phyloP scores from a whole-genome alignment of 2,888 invertebrate species.

The Nomada fucata region DNA sequence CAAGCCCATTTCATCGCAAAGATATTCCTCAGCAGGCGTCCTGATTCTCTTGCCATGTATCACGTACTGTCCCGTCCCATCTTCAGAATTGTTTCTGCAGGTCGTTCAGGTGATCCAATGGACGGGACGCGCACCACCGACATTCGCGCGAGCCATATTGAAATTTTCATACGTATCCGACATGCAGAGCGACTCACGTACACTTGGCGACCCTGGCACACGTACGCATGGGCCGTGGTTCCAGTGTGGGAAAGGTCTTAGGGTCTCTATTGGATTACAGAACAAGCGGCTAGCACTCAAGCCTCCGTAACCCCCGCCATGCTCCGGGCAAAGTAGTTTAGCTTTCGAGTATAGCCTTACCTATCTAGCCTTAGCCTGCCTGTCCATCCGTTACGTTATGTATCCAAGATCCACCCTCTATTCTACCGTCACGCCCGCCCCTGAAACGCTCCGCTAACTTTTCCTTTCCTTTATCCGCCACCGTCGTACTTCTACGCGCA shows the following conservation, averaged over 20 bases:
- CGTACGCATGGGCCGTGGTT: slow-evolving; percentile 58
- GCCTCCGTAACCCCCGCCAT: slow-evolving; percentile 71
- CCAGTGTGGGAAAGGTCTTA: slow-evolving; percentile 73
- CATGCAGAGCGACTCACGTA: slow-evolving; percentile 51
- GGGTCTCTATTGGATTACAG: slow-evolving; percentile 79
- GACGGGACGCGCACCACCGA: slow-evolving; percentile 44
- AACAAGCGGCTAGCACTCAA: slow-evolving; percentile 79
- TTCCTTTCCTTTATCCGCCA: slow-evolving; percentile 22
- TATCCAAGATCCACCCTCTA: slow-evolving; percentile 71
- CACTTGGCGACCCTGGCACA: slow-evolving; percentile 55
- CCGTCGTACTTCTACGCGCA: slow-evolving; percentile 29
- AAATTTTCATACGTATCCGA: slow-evolving; percentile 72
- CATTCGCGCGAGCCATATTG: slow-evolving; percentile 67
- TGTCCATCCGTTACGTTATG: slow-evolving; percentile 77
- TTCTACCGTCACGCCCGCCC: slow-evolving; percentile 18
- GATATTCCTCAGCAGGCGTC: slow-evolving; percentile 17
- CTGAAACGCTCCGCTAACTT: not conserved
- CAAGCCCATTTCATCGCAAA: not conserved
- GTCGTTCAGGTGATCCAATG: slow-evolving; percentile 12
- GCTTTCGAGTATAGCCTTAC: slow-evolving; percentile 76
- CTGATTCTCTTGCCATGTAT: not conserved
- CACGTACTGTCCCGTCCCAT: not conserved
- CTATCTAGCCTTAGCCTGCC: slow-evolving; percentile 75
- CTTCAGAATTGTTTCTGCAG: slow-evolving; percentile 41
- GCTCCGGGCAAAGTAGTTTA: slow-evolving; percentile 77